phyloP scores from a whole-genome alignment of 2,797 vertebrate genomes.

The Micropoecilia bifurca region DNA sequence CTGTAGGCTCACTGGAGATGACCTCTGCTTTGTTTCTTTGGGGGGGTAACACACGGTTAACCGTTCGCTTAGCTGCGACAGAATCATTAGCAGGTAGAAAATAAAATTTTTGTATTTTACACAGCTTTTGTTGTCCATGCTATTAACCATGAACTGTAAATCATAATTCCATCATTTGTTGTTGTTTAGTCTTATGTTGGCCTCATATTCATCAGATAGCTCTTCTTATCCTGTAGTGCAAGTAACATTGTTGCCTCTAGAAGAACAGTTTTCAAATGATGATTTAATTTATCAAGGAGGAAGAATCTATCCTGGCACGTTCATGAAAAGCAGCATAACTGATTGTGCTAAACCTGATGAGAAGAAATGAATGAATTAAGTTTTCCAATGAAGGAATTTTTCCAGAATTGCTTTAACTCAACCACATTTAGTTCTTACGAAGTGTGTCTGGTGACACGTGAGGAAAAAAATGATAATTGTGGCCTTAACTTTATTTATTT shows the following conservation, averaged over 20 bases:
- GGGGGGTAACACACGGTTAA: slow-evolving; percentile 53
- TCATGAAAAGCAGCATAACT: neutral
- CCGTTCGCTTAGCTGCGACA: slow-evolving; percentile 56
- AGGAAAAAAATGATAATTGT: too few relatives aligned
- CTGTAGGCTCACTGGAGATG: slow-evolving; percentile 11
- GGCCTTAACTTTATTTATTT: too few relatives aligned
- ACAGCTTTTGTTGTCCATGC: slow-evolving; percentile 21
- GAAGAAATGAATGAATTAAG: neutral
- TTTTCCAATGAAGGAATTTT: neutral
- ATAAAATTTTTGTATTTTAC: slow-evolving; percentile 46
- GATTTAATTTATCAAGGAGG: neutral
- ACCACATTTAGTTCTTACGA: too few relatives aligned
- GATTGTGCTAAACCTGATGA: neutral
- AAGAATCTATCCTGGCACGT: neutral
- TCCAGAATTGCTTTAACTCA: neutral
- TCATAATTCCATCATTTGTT: slow-evolving; percentile 8
- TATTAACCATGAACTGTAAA: slow-evolving; percentile 36
- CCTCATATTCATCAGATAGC: neutral
- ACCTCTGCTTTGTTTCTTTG: slow-evolving; percentile 30
- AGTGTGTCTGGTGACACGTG: too few relatives aligned
- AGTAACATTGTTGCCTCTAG: neutral
- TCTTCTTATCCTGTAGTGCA: neutral
- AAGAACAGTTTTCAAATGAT: neutral
- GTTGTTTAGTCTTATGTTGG: neutral
- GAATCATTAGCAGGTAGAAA: slow-evolving; percentile 59